Base-by-base conservation (phyloP, 2,888 invertebrate species). In the Parthenolecanium corni region DNA sequence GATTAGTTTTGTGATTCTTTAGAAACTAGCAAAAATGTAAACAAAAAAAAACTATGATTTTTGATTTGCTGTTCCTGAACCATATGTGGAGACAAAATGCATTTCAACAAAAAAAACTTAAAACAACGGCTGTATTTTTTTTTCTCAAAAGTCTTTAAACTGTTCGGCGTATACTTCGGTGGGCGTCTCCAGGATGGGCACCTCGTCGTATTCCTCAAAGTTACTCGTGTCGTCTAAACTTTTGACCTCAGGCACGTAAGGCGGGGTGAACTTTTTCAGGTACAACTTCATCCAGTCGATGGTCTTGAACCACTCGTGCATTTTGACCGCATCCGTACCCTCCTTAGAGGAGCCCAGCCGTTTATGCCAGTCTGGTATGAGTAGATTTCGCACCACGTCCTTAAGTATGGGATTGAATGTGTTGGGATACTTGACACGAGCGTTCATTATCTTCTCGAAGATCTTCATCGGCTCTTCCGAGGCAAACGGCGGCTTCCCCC, bases 381-480 rank as follows among this genome's bases (percentile, higher is more conserved):
- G 24, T 16, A 61, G n/a, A 38, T 61, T 31, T 31, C 36, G 31
- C 9, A 31, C 23, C 14, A 49, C 23, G 24, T 61, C 61, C 36
- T 61, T 61, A 2, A 61, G 20, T 9, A 51, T 18, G 14, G 61
- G 51, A 51, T 61, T 49, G 38, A 61, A 61, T 2, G 61, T 51
- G 49, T 51, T 51, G 3, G 61, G 61, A 18, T 61, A 61, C 18
- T 61, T 61, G 36, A 61, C 61, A n/a, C 51, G 47, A 20, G 61
- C 61, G 38, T 61, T 61, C 61, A 61, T 61, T 18, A 61, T 61
- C 12, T 61, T 61, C n/a, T 61, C 61, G 24, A 61, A 61, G 23
- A 61, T 51, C 24, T 61, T 61, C 61, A 61, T 51, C 38, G 61
- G 61, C 36, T 61, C 61, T 61, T 61, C 61, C n/a, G 61, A 61